Base-by-base conservation (phyloP, 2,113 vertebrate genomes). In the Labeo catla region DNA sequence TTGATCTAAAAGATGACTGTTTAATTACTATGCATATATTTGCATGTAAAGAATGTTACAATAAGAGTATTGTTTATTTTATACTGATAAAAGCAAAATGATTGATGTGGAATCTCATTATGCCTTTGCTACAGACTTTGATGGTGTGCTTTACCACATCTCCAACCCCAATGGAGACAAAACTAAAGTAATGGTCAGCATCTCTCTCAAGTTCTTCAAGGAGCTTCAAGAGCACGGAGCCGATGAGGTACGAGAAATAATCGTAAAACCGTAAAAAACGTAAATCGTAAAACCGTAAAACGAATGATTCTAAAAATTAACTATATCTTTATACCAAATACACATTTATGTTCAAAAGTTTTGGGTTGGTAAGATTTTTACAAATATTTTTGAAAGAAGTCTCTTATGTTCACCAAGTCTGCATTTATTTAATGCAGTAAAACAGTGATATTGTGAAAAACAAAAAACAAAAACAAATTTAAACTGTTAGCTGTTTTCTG, bases 121-220 rank as follows among this genome's bases (percentile, higher is more conserved):
- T n/a, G 0, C 84, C 43, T 83, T 2, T 50, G 13, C 80, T n/a
- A 13, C 91, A 99, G 98, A 99, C 91, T 99, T 99, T 0, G 98
- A 99, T 97, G 98, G 98, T 57, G 98, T 99, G 90, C 95, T 99
- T 86, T 99, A 99, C 92, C 98, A 99, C 95, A 99, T 99, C 94
- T 99, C 98, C 91, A 99, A 99, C 91, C 98, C 98, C 66, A 97
- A 97, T 87, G 97, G 97, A 90, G 98, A 99, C 87, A 99, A 99
- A 95, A 97, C 97, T 87, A 99, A 99, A 95, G 94, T 99, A 91
- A 99, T 99, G 98, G 95, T 99, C 96, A 99, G 98, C 95, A 99
- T 99, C 94, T 97, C 97, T 89, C 95, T 99, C 90, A 99, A 99
- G 95, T 99, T 99, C 96, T 99, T 98, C 95, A 98, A 99, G 91